Evolutionary conservation across 2,797 vertebrate genomes (phyloP).

Genomic region (Lagocephalus sceleratus): DNA sequence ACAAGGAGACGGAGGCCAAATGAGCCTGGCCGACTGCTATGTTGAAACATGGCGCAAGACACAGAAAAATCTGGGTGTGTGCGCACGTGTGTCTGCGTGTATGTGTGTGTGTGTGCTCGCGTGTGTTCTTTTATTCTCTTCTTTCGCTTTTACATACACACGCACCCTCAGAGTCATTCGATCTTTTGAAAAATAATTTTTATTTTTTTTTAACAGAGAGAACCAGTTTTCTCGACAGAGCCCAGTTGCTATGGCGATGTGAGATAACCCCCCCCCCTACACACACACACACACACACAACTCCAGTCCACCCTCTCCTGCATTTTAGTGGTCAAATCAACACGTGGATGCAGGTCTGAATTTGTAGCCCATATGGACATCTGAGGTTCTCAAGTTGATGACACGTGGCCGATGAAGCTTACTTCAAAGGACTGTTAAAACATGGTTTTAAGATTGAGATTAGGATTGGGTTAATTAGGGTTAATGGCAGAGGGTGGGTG

Average conservation of each 20-base stretch:
- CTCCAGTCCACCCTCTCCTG: not conserved
- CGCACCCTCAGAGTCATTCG: constrained; percentile 9
- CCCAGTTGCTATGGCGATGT: constrained; percentile 51
- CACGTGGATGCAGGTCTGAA: constrained; percentile 25
- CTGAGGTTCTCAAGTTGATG: no score
- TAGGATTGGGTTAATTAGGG: no score
- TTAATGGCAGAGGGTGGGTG: no score
- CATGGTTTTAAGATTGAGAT: no score
- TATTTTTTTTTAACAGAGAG: constrained; percentile 45
- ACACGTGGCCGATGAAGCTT: not conserved
- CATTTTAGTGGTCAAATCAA: constrained; percentile 47
- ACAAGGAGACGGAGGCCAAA: constrained; percentile 43
- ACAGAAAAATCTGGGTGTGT: constrained; percentile 34
- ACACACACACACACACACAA: not conserved
- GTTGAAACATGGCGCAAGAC: constrained; percentile 46
- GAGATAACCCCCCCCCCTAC: constrained; percentile 26
- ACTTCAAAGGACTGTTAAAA: no score
- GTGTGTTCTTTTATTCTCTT: constrained; percentile 1
- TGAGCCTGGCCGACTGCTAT: constrained; percentile 53
- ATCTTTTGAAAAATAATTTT: constrained; percentile 58
- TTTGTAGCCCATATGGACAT: constrained; percentile 13
- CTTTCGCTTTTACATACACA: constrained; percentile 1
- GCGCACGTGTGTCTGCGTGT: constrained; percentile 25
- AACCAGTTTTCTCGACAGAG: constrained; percentile 36
- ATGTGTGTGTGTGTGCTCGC: constrained; percentile 8